Base-by-base conservation (phyloP, 2,113 vertebrate genomes). In the Asarcornis scutulata region DNA sequence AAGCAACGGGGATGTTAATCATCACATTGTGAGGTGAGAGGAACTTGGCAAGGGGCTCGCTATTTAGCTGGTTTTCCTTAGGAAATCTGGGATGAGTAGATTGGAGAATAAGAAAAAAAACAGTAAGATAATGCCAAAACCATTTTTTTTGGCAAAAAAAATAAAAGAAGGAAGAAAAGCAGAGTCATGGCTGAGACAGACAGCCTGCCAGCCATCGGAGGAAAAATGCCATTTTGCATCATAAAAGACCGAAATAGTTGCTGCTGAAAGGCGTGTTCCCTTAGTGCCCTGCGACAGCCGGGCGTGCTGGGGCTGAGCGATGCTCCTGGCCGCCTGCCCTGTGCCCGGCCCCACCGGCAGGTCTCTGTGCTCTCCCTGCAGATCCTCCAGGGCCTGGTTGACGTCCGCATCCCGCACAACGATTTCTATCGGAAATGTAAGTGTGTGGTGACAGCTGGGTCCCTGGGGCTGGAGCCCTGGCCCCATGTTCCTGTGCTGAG, bases 391-490 rank as follows among this genome's bases (percentile, higher is more conserved):
- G 99, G 99, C 58, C 97, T 99, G 1, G 98, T 99, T 0, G 98
- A 99, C 0, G 99, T 99, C 93, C 98, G 99, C 69, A 97, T 99
- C 74, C 98, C 98, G 18, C 98, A 99, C 95, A 99, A 99, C 31
- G 97, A 96, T 69, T 99, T 99, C 94, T 99, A 99, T 88, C 98
- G 97, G 80, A 99, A 99, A 97, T 1, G 99, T 99, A 87, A 98
- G 99, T 98, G 77, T 5, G 2, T 0, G 2, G 29, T 6, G 1
- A 36, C 75, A 69, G 16, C 25, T 26, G 22, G 16, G 46, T 40
- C 59, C 22, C 26, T 46, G 12, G 2, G 23, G n/a, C 32, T 7
- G 3, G 71, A 16, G 7, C 7, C 17, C 15, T 7, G 6, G 7
- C 13, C 53, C 53, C 32, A 38, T 4, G 5, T 25, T 27, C 0